Evolutionary conservation across 1,140 invertebrate genomes (phyloP), one percentile per base, ranked within the genome.

Genomic region (Eriocheir sinensis): DNA sequence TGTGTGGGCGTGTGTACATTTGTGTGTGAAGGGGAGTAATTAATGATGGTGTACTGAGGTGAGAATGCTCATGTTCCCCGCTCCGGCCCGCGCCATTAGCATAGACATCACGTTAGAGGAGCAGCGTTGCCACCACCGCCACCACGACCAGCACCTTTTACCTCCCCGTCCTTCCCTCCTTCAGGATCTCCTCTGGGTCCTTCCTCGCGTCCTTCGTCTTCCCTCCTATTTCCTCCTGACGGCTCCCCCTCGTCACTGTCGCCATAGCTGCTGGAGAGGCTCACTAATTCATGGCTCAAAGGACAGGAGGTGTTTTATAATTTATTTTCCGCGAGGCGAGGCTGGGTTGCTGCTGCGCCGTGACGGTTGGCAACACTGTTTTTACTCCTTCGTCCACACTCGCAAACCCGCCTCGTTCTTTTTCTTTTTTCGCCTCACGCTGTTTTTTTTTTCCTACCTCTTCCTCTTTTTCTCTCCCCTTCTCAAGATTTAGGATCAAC

Each of bases 41-140:
- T 94, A 94, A 94, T 94, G 93, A 86, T 72, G 89, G 93, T 94
- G 93, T 94, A 94, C 80, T 53, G 48, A 94, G 93, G 93, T 94
- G 93, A 94, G 93, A 94, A 94, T 94, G 93, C 93, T 91, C 89
- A 88, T 94, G 93, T 94, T 94, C 89, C 41, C 44, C 34, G 92
- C 90, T 92, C 89, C 17, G 89, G 79, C 38, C 80, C 34, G 12
- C 89, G 81, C 89, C 93, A 94, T 94, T 94, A 94, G 93, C 93
- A 94, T 94, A 94, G 89, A 91, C 93, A 94, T 94, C 93, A 92
- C 93, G 60, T 94, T 86, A 83, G 91, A 53, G 91, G n/a, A 30
- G 30, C 88, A 91, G 60, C 41, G 72, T 48, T 85, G 89, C 88
- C 81, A 88, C 27, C 40, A 38, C 12, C 80, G 12, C 36, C 36